Conservation (phyloP, 2,797 vertebrate species). For the Enteromius paludinosus region DNA sequence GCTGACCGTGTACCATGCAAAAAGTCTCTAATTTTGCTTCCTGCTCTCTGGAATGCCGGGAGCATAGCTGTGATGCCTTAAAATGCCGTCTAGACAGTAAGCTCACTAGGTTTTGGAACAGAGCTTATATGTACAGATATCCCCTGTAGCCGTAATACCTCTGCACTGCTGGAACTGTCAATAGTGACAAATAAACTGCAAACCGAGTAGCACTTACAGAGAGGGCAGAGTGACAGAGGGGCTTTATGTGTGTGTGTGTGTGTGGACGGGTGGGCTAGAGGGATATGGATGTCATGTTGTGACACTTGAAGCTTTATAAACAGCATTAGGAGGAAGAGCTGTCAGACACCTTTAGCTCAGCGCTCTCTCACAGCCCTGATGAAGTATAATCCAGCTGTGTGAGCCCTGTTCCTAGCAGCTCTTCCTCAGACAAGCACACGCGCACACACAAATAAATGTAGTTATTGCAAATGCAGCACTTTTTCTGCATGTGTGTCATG, state of each 20-base stretch:
- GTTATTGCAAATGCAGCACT: slow-evolving; percentile 26
- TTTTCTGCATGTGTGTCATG: slow-evolving; percentile 18
- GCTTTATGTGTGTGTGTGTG: slow-evolving; percentile 41
- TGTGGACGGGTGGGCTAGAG: slow-evolving; percentile 44
- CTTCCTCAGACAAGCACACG: slow-evolving; percentile 8
- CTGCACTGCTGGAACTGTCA: slow-evolving; percentile 40
- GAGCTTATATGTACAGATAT: slow-evolving; percentile 29
- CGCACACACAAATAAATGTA: background rate
- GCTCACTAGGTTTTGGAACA: slow-evolving; percentile 13
- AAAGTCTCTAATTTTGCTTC: slow-evolving; percentile 26
- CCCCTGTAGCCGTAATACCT: slow-evolving; percentile 25
- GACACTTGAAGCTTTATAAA: slow-evolving; percentile 49
- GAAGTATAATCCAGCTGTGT: slow-evolving; percentile 42
- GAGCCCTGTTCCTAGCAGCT: slow-evolving; percentile 20
- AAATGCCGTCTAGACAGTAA: slow-evolving; percentile 22
- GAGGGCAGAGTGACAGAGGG: slow-evolving; percentile 43
- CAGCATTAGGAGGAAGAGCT: slow-evolving; percentile 51
- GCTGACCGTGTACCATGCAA: background rate
- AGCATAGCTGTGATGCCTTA: slow-evolving; percentile 12
- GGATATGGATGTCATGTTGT: slow-evolving; percentile 50
- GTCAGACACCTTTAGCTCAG: slow-evolving; percentile 45
- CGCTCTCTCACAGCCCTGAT: slow-evolving; percentile 48
- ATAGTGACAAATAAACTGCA: slow-evolving; percentile 49
- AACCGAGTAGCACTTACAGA: slow-evolving; percentile 34
- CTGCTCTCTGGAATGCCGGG: background rate